Evolutionary conservation across 1,140 invertebrate genomes (phyloP), one percentile per base, ranked within the genome.

Genomic region (Sminthurinus signatus): DNA sequence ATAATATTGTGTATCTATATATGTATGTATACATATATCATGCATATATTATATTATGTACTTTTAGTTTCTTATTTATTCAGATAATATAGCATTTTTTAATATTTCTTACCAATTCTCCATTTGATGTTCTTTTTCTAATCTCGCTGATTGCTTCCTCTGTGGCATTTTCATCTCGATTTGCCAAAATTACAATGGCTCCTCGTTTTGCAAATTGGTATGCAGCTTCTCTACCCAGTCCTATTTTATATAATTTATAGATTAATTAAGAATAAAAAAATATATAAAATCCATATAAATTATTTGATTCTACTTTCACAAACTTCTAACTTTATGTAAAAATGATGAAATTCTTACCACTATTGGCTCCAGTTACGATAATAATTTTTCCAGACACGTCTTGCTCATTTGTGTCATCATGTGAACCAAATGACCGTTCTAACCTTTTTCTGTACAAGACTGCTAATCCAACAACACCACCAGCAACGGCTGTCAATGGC

Each of bases 221-320:
- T 0, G 85, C 85, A 1, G 86, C 86, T 73, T 87, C 87, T 66
- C 86, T 83, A 1, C 89, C 90, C 62, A 92, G 85, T 0, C 90
- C 89, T 63, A n/a, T 29, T 36, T 29, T 4, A 31, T 10, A 50
- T n/a, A 50, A 2, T 25, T 48, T 14, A 2, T 19, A 23, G 29
- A 17, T 23, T 14, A 28, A 14, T 25, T 2, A 39, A 8, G 25
- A 14, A 32, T 51, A 19, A 4, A 17, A 60, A 60, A 60, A 5
- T 44, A 5, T 4, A 19, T 48, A 14, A 10, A 8, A 19, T 21
- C 46, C 10, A 48, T 14, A 19, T 10, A 10, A 14, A 54, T 32
- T 8, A 10, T 54, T 54, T 54, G 8, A 54, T 32, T 23, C 8
- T 54, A 50, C 46, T 10, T 51, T 58, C 39, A 28, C 23, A 28